phyloP scores from a whole-genome alignment of 30 jellyfish, hydroid and myxozoan genomes.

The Hydractinia symbiolongicarpus region DNA sequence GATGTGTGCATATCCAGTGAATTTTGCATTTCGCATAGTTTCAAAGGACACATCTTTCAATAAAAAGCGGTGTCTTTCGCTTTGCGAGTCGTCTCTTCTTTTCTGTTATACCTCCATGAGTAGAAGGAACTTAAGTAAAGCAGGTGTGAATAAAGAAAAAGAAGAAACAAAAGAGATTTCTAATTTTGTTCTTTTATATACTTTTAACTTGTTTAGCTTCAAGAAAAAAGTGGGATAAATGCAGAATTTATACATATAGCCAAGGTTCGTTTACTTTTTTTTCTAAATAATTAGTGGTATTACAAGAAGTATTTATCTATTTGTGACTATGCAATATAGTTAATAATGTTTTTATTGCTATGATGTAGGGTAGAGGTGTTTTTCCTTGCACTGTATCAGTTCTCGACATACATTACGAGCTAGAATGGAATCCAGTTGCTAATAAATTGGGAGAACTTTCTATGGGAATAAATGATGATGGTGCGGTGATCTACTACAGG shows the following conservation, averaged over 20 bases:
- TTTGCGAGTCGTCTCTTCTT: no score
- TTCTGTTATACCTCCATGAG: no score
- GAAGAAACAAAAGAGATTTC: no score
- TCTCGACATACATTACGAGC: conserved; percentile 53
- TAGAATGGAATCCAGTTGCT: conserved; percentile 83
- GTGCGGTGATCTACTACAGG: conserved; percentile 77
- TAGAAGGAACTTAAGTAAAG: no score
- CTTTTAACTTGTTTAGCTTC: conserved; percentile 21
- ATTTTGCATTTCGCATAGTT: no score
- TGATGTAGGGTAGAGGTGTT: conserved; percentile 68
- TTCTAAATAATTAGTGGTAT: neutral
- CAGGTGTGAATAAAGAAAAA: no score
- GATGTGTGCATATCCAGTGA: no score
- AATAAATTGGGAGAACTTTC: conserved; percentile 56
- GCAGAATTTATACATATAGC: conserved; percentile 61
- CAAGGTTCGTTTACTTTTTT: conserved; percentile 36
- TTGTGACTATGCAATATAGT: neutral
- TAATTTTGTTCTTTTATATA: no score
- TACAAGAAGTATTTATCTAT: neutral
- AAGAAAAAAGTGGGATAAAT: conserved; percentile 49
- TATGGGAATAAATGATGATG: conserved; percentile 73
- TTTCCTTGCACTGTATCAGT: conserved; percentile 74
- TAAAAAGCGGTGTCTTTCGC: no score
- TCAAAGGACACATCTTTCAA: no score
- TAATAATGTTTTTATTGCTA: neutral